Conservation (phyloP, 2,888 invertebrate genomes). For the Plutella xylostella region DNA sequence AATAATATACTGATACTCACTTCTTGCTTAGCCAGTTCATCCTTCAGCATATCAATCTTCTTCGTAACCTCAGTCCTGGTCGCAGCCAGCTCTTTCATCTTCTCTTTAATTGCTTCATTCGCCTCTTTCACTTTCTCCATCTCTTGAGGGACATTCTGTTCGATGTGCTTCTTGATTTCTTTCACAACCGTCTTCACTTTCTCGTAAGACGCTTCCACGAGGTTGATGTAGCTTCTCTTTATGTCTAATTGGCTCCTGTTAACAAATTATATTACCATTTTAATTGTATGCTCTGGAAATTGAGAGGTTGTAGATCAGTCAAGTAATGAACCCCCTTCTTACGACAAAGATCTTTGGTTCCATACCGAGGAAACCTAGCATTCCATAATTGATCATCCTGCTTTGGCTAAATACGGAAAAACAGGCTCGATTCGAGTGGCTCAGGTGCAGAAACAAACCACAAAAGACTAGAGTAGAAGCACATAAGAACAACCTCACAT, state of each 20-base stretch:
- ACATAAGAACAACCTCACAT: no score
- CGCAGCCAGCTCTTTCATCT: conserved; percentile 53
- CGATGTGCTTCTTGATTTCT: conserved; percentile 68
- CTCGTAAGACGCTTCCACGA: conserved; percentile 48
- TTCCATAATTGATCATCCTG: no score
- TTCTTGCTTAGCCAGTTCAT: conserved; percentile 70
- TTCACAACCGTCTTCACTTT: conserved; percentile 65
- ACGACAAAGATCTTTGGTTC: no score
- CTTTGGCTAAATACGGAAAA: no score
- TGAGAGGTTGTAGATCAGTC: no score
- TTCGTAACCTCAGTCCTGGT: conserved; percentile 55
- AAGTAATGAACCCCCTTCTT: no score
- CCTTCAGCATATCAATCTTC: conserved; percentile 66
- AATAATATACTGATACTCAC: conserved; percentile 31
- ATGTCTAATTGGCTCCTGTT: conserved; percentile 46
- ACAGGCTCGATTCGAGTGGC: no score
- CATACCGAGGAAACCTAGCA: conserved; percentile 7
- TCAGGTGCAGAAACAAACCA: no score
- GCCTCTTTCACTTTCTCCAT: conserved; percentile 61
- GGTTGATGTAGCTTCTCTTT: conserved; percentile 48
- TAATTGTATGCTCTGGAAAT: neutral
- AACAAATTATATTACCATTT: no score
- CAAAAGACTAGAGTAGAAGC: no score
- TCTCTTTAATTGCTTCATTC: conserved; percentile 56
- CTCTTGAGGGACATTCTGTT: conserved; percentile 63